Conservation (phyloP, 2,797 vertebrate genomes). For the Propithecus perrieri region DNA sequence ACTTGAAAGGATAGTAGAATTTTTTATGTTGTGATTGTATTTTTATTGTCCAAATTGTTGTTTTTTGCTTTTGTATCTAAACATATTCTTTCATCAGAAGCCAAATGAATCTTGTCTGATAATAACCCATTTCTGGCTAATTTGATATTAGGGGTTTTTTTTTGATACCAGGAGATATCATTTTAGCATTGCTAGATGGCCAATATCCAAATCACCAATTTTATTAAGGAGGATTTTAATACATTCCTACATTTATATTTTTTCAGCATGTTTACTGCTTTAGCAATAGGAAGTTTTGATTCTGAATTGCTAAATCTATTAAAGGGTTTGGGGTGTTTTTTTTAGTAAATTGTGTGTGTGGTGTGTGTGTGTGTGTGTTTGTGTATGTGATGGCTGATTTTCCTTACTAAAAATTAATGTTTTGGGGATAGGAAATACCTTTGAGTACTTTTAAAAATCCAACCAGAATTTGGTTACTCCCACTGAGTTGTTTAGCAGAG, state of each 20-base stretch:
- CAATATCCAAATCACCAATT: not conserved
- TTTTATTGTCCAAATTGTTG: conserved; percentile 2
- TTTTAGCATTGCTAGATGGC: not conserved
- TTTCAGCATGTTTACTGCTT: not conserved
- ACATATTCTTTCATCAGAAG: not conserved
- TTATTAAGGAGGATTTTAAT: not conserved
- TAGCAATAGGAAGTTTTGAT: not conserved
- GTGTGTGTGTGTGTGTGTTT: not conserved
- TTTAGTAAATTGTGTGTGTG: not conserved
- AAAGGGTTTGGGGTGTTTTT: not conserved
- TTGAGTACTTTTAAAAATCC: not conserved
- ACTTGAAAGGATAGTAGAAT: not conserved
- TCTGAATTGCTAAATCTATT: not conserved
- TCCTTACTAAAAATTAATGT: not conserved
- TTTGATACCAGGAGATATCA: not conserved
- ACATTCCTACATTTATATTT: not conserved
- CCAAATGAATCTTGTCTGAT: not conserved
- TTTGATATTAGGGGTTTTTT: not conserved
- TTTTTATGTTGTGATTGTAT: not conserved
- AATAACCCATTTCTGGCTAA: not conserved
- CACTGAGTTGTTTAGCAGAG: not conserved
- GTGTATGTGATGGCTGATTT: not conserved
- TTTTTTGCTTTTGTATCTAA: not conserved
- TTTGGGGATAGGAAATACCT: not conserved
- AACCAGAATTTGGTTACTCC: not conserved